phyloP scores from a whole-genome alignment of 2,888 invertebrate species.

The Phengaris arion region DNA sequence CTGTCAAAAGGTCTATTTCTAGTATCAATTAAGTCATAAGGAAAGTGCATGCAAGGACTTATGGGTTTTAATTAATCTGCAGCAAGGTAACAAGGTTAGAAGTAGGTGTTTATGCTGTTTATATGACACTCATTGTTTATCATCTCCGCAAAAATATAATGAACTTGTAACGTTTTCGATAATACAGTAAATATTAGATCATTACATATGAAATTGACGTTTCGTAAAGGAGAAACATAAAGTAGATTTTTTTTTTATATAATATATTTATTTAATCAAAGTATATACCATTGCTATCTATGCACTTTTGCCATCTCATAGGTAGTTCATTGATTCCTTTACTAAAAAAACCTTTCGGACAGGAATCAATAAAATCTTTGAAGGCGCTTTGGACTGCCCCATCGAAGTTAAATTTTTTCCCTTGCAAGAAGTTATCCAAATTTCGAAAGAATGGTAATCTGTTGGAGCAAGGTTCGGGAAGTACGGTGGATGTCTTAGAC shows the following conservation, averaged over 20 bases:
- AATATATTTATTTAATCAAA: too few relatives aligned
- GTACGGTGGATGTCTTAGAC: too few relatives aligned
- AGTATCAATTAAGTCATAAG: neutral
- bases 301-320: too few relatives aligned
- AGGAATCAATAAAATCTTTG: too few relatives aligned
- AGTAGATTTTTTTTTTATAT: too few relatives aligned
- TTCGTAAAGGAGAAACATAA: too few relatives aligned
- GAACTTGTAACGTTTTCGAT: neutral
- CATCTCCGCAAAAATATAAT: neutral
- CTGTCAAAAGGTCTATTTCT: neutral
- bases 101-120: conserved; percentile 10
- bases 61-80: neutral
- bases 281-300: too few relatives aligned
- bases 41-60: conserved; percentile 21
- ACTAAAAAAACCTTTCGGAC: too few relatives aligned
- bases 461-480: neutral
- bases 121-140: neutral
- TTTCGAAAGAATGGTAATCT: neutral
- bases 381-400: too few relatives aligned
- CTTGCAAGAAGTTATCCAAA: too few relatives aligned
- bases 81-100: neutral
- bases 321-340: too few relatives aligned
- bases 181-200: neutral
- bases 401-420: too few relatives aligned
- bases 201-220: neutral